Conservation (phyloP, 53 echinoderm and acorn worm species). For the Zoroaster sp. region DNA sequence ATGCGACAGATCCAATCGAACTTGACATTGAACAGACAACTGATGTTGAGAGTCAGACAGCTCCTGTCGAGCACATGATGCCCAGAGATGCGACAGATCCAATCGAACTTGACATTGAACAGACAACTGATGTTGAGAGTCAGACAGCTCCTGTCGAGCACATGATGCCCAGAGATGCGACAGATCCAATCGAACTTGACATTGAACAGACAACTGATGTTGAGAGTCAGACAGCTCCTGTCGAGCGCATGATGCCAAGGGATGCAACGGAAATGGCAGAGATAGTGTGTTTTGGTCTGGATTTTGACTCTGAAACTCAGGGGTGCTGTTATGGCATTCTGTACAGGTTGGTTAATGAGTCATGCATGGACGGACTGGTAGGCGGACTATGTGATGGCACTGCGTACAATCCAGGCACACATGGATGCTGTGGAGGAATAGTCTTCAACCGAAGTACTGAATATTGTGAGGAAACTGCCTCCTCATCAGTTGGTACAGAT, state of each 20-base stretch:
- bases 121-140: background rate
- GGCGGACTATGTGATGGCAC: constrained; percentile 12
- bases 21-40: background rate
- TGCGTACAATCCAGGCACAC: constrained; percentile 3
- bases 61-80: background rate
- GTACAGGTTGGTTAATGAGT: constrained; percentile 3
- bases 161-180: too few species aligned
- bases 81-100: background rate
- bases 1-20: background rate
- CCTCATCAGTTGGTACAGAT: background rate
- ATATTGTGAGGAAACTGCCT: background rate
- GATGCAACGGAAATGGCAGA: background rate
- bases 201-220: background rate
- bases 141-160: constrained; percentile 9
- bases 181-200: too few species aligned
- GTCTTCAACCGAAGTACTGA: constrained; percentile 4
- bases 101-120: background rate
- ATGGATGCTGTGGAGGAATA: constrained; percentile 20
- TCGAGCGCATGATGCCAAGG: background rate
- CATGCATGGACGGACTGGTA: constrained; percentile 15
- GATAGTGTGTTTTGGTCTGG: constrained; percentile 32
- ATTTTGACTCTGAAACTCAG: constrained; percentile 16
- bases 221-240: background rate
- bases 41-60: background rate
- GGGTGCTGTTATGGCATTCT: constrained; percentile 68